Evolutionary conservation across 1,140 invertebrate genomes (phyloP).

Genomic region (Drusus annulatus): DNA sequence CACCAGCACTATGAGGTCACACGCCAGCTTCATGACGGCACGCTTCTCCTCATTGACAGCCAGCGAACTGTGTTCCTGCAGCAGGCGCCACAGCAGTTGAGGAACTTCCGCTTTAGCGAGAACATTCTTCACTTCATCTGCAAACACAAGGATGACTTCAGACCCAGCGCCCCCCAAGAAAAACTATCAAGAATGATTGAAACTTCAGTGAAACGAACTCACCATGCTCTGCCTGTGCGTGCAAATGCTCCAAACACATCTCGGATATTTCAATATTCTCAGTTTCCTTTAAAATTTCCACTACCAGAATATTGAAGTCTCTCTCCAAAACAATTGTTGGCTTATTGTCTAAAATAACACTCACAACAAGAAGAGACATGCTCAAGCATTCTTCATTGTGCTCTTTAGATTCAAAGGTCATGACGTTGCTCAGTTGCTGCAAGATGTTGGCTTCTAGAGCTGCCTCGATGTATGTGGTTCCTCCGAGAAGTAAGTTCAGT

Average conservation of each 20-base stretch:
- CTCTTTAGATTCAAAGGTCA: constrained; percentile 64
- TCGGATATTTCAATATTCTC: constrained; percentile 79
- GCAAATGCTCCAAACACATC: constrained; percentile 82
- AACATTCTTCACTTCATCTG: constrained; percentile 84
- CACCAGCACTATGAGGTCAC: constrained; percentile 87
- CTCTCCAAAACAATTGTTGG: constrained; percentile 73
- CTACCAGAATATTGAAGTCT: constrained; percentile 72
- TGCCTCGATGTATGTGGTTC: constrained; percentile 77
- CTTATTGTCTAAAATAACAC: constrained; percentile 81
- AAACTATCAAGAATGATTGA: background rate
- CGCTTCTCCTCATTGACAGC: constrained; percentile 79
- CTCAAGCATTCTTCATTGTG: constrained; percentile 67
- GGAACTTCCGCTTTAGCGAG: constrained; percentile 83
- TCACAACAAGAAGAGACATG: constrained; percentile 81
- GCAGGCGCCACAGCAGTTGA: constrained; percentile 80
- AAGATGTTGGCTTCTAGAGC: constrained; percentile 80
- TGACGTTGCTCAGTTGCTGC: constrained; percentile 71
- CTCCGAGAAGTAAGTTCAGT: constrained; percentile 85
- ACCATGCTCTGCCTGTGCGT: constrained; percentile 84
- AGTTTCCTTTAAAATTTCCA: constrained; percentile 75
- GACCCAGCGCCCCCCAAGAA: background rate
- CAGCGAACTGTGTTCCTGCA: constrained; percentile 79
- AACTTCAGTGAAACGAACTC: constrained; percentile 53
- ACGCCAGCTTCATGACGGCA: constrained; percentile 85
- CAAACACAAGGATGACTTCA: constrained; percentile 54